These are phyloP conservation scores for Chaetodon auriga DNA, from an alignment of 2,113 vertebrate genomes.

Conservation along the genomic window DNA sequence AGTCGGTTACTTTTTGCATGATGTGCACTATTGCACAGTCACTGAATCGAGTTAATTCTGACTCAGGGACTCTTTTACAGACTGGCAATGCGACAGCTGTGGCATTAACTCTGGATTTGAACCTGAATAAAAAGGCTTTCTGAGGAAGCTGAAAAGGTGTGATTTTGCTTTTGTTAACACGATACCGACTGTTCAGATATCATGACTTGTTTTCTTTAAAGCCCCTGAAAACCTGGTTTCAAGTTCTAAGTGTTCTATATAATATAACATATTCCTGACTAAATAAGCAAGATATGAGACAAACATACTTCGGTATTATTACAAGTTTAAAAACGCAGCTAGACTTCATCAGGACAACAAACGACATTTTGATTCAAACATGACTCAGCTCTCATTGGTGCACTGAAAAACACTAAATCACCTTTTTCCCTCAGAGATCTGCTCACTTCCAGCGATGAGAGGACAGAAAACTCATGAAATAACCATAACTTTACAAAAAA, in stretches of 20 bases:
- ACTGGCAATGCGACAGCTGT: slow-evolving; percentile 65
- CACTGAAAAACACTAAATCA: too few relatives aligned
- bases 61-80: slow-evolving; percentile 75
- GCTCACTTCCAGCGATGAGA: neutral
- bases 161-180: slow-evolving; percentile 12
- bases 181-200: neutral
- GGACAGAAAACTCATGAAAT: neutral
- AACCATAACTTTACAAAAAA: too few relatives aligned
- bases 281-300: neutral
- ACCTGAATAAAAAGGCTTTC: slow-evolving; percentile 75
- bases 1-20: slow-evolving; percentile 69
- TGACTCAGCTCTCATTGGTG: too few relatives aligned
- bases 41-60: slow-evolving; percentile 71
- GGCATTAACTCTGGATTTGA: slow-evolving; percentile 67
- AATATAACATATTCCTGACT: neutral
- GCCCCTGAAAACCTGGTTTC: neutral
- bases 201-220: neutral
- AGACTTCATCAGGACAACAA: neutral
- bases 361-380: neutral
- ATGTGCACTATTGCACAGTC: slow-evolving; percentile 64
- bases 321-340: neutral
- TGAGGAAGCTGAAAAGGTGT: slow-evolving; percentile 54
- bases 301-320: neutral
- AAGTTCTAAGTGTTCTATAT: neutral
- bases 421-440: too few relatives aligned